Evolutionary conservation across 2,797 vertebrate genomes (phyloP).

Genomic region (Gambusia yucatana): DNA sequence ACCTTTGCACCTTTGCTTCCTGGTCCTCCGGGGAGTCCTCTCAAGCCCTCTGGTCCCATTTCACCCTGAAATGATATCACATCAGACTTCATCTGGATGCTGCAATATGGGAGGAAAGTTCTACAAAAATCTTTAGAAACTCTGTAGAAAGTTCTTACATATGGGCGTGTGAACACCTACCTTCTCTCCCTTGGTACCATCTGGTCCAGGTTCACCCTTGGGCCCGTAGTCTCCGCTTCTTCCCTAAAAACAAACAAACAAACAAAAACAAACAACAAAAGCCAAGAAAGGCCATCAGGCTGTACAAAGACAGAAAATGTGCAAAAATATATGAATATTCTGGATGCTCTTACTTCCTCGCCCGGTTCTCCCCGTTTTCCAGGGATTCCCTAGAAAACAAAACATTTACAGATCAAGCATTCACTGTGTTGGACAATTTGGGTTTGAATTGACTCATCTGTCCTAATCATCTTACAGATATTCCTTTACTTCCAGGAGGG

Average conservation of each 20-base stretch:
- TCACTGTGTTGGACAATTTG: not conserved
- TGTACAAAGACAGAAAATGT: not conserved
- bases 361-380: constrained; percentile 85
- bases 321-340: not conserved
- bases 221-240: constrained; percentile 91
- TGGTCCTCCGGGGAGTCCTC: constrained; percentile 77
- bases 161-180: constrained; percentile 66
- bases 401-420: constrained; percentile 40
- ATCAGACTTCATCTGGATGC: not conserved
- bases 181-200: constrained; percentile 87
- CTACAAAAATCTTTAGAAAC: not conserved
- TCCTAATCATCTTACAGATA: constrained; percentile 58
- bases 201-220: constrained; percentile 84
- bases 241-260: constrained; percentile 79
- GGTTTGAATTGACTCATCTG: constrained; percentile 9
- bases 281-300: constrained; percentile 2
- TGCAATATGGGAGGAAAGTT: constrained; percentile 5
- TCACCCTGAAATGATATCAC: constrained; percentile 78
- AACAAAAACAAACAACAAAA: not conserved
- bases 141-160: not conserved
- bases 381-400: constrained; percentile 70
- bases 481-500: constrained; percentile 85
- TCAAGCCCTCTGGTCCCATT: constrained; percentile 77
- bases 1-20: constrained; percentile 82
- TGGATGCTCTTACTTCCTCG: constrained; percentile 82